Evolutionary conservation across 2,888 invertebrate genomes (phyloP), one percentile per base, ranked within the genome.

Genomic region (Perizoma affinitatum): DNA sequence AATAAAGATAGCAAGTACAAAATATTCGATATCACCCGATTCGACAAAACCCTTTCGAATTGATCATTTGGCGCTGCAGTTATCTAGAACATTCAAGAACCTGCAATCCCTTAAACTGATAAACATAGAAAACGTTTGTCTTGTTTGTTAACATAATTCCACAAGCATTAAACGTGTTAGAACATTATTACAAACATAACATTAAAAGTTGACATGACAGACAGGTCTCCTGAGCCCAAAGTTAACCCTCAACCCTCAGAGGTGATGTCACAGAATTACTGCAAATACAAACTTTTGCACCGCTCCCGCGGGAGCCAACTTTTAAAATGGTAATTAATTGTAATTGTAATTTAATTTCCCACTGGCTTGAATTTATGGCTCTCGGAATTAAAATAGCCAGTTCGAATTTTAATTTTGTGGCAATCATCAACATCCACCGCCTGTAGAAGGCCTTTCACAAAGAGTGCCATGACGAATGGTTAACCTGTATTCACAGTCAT

Each of bases 211-310:
- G 53, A 9, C 22, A 55, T 60, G 54, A 60, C 51, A 44, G 58
- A 60, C 52, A 58, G 36, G 47, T 41, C 64, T 9, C 57, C 10
- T 8, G 66, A 51, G 66, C 9, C 43, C 11, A 42, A 61, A 65
- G 42, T 65, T 59, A 6, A 36, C 22, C 10, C 42, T 9, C 9
- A 38, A 43, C 36, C 51, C 59, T 49, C 57, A 38, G 48, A 22
- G 54, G 54, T 54, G 58, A 65, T 60, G 65, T 65, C 60, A 65
- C 61, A 54, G 52, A 54, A 58, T 64, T 60, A 60, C 67, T 61
- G 22, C 67, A 63, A 63, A 64, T 62, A 65, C 61, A 54, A 60
- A 59, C 61, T 65, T 66, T 56, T 33, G 50, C 60, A 50, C 59
- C 48, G 50, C 36, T 34, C 52, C 22, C 49, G 22, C 44, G 52